Conservation (phyloP, 2,113 vertebrate species). For the Epinephelus fuscoguttatus region DNA sequence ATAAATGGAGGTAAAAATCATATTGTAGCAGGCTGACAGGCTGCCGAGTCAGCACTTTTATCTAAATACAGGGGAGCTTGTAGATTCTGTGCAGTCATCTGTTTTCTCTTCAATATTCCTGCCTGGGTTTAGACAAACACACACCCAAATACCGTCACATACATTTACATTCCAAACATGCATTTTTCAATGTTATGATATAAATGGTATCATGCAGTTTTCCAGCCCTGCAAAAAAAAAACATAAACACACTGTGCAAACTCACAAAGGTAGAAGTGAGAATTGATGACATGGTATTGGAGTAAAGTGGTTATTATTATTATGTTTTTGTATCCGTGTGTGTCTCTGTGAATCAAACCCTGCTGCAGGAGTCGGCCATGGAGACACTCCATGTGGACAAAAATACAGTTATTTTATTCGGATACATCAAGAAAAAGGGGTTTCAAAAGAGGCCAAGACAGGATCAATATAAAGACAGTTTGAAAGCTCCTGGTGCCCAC, state of each 20-base stretch:
- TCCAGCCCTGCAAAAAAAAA: neutral
- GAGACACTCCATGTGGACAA: no score
- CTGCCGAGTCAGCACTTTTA: conserved; percentile 50
- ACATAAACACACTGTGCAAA: neutral
- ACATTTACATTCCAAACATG: neutral
- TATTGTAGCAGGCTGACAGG: conserved; percentile 23
- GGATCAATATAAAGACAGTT: neutral
- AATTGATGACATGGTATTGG: neutral
- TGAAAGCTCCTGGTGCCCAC: neutral
- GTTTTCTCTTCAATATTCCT: neutral
- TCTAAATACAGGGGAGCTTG: neutral
- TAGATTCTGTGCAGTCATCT: conserved; percentile 7
- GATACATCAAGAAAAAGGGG: neutral
- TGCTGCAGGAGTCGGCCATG: neutral
- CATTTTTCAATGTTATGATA: neutral
- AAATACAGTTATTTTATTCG: neutral
- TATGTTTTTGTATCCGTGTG: neutral
- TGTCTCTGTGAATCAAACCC: neutral
- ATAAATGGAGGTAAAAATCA: conserved; percentile 23
- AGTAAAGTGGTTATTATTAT: neutral
- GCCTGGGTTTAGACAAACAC: neutral
- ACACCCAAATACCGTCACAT: neutral
- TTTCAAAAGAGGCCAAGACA: neutral
- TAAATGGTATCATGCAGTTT: neutral
- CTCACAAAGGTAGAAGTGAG: neutral